phyloP scores from a whole-genome alignment of 2,113 vertebrate genomes.

The Rhizomys pruinosus region DNA sequence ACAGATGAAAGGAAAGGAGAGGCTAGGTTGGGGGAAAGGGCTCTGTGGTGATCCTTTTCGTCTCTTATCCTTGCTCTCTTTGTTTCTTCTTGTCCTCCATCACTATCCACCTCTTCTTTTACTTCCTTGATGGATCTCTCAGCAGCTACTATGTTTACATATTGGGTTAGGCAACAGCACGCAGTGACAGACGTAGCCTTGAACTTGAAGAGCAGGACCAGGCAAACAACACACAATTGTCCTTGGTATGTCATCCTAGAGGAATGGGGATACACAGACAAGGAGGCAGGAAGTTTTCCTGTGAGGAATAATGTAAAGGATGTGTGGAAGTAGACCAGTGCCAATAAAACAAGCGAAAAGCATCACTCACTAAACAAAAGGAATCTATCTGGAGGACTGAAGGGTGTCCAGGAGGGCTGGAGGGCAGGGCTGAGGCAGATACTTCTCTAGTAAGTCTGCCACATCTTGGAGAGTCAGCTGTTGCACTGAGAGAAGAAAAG shows the following conservation, averaged over 20 bases:
- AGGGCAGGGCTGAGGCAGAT: fast-evolving
- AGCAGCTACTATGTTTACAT: not conserved
- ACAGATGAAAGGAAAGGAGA: not conserved
- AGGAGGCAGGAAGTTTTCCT: not conserved
- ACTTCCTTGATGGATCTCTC: not conserved
- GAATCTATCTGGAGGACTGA: not conserved
- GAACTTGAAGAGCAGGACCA: not conserved
- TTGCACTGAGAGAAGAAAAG: not conserved
- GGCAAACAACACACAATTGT: not conserved
- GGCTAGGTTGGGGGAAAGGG: fast-evolving
- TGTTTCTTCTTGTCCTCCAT: not conserved
- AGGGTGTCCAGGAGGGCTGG: too few relatives aligned
- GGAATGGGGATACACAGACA: fast-evolving
- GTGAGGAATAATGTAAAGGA: not conserved
- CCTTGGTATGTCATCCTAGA: not conserved
- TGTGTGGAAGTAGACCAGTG: fast-evolving
- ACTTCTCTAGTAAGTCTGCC: not conserved
- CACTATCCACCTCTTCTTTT: not conserved
- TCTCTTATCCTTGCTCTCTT: not conserved
- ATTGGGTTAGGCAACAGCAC: not conserved
- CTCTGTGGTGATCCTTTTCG: not conserved
- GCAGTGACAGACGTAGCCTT: not conserved
- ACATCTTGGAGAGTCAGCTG: not conserved
- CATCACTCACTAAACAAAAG: not conserved
- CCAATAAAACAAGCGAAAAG: not conserved